Conservation (phyloP, 2,797 vertebrate genomes). For the Pangasius sanitwongsei region DNA sequence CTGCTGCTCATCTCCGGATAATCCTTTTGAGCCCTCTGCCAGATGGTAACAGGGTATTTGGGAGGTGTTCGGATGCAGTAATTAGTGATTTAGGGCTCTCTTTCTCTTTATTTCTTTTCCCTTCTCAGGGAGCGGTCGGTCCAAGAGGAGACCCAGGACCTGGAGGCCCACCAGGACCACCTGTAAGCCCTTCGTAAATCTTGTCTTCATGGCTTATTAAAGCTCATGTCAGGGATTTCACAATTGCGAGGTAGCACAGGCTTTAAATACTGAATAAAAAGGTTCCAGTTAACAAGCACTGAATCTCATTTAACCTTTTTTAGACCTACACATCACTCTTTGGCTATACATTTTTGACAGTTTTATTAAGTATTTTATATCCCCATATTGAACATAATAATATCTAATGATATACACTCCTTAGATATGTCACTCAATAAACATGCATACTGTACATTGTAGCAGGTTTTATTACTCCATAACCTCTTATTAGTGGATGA, state of each 20-base stretch:
- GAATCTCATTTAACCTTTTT: neutral
- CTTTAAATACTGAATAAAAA: neutral
- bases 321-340: neutral
- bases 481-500: neutral
- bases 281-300: neutral
- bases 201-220: neutral
- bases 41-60: conserved; percentile 28
- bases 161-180: conserved; percentile 72
- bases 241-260: neutral
- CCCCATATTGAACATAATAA: neutral
- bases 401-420: neutral
- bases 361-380: neutral
- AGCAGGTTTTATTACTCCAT: neutral
- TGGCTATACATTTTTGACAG: neutral
- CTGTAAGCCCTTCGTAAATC: conserved; percentile 66
- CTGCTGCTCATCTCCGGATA: conserved; percentile 37
- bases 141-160: conserved; percentile 74
- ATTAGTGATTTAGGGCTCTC: conserved; percentile 40
- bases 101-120: conserved; percentile 32
- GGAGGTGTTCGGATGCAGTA: conserved; percentile 15
- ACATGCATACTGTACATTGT: neutral
- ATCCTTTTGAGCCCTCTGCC: conserved; percentile 33
- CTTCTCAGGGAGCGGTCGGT: conserved; percentile 73
- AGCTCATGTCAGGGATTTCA: neutral
- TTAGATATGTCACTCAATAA: neutral